Evolutionary conservation across 1,140 invertebrate species (phyloP).

Genomic region (Wasmannia auropunctata): DNA sequence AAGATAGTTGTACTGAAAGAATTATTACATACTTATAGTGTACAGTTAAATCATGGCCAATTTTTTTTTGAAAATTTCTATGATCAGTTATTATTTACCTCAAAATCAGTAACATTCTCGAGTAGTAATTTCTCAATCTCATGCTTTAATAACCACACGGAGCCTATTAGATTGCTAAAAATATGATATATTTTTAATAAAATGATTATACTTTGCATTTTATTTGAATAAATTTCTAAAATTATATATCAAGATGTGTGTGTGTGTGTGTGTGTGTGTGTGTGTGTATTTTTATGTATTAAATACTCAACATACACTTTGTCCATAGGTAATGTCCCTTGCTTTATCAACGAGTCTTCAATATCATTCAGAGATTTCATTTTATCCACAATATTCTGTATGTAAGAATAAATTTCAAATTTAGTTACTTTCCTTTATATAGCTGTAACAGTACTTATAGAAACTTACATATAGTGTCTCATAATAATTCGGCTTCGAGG

Average conservation of each 20-base stretch:
- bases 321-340: slow-evolving; percentile 87
- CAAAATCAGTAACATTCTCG: slow-evolving; percentile 89
- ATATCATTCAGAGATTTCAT: slow-evolving; percentile 89
- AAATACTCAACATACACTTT: slow-evolving; percentile 85
- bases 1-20: slow-evolving; percentile 90
- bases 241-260: slow-evolving; percentile 15
- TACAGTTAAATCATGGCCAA: slow-evolving; percentile 6
- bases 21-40: slow-evolving; percentile 4
- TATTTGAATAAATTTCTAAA: neutral
- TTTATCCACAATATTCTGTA: slow-evolving; percentile 87
- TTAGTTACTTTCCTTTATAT: slow-evolving; percentile 21
- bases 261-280: no score
- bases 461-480: slow-evolving; percentile 91
- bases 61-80: neutral
- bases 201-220: neutral
- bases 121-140: slow-evolving; percentile 89
- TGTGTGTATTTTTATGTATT: neutral
- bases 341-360: slow-evolving; percentile 89
- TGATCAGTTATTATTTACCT: slow-evolving; percentile 36
- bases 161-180: slow-evolving; percentile 86
- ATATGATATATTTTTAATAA: slow-evolving; percentile 56
- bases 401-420: slow-evolving; percentile 42
- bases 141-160: slow-evolving; percentile 89
- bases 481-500: slow-evolving; percentile 93
- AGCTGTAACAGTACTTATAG: neutral